Percentiles rank a stretch among this genome's conserved stretches.
phyloP scores from a whole-genome alignment of 2,888 invertebrate species.

The Pomacea canaliculata region DNA sequence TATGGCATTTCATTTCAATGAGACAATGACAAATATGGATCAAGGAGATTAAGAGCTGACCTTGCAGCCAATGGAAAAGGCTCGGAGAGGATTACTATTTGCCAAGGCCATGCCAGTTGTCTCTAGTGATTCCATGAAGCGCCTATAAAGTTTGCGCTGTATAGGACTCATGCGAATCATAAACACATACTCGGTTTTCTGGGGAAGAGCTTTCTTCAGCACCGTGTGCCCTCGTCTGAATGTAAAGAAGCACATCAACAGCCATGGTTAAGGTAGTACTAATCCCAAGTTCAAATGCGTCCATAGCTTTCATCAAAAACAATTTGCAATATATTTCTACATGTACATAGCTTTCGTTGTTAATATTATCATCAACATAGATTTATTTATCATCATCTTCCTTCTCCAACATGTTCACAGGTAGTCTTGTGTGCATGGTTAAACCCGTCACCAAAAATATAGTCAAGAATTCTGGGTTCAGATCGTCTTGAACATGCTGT shows the following conservation, averaged over 20 bases:
- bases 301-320: no score
- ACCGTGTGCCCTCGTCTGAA: constrained; percentile 90
- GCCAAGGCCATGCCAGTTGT: constrained; percentile 56
- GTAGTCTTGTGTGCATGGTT: no score
- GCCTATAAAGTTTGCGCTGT: constrained; percentile 90
- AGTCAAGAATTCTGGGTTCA: not conserved
- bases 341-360: no score
- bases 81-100: constrained; percentile 89
- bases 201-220: constrained; percentile 90
- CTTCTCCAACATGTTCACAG: no score
- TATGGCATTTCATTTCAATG: no score
- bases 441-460: not conserved
- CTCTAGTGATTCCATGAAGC: constrained; percentile 82
- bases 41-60: constrained; percentile 68
- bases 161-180: constrained; percentile 89
- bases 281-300: not conserved
- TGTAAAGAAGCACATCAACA: constrained; percentile 25
- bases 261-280: not conserved
- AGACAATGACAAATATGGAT: no score
- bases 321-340: no score
- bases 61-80: constrained; percentile 98
- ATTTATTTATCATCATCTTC: no score
- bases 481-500: not conserved
- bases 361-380: no score
- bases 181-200: constrained; percentile 94